Evolutionary conservation across 2,113 vertebrate species (phyloP).

Genomic region (Chiloscyllium plagiosum): DNA sequence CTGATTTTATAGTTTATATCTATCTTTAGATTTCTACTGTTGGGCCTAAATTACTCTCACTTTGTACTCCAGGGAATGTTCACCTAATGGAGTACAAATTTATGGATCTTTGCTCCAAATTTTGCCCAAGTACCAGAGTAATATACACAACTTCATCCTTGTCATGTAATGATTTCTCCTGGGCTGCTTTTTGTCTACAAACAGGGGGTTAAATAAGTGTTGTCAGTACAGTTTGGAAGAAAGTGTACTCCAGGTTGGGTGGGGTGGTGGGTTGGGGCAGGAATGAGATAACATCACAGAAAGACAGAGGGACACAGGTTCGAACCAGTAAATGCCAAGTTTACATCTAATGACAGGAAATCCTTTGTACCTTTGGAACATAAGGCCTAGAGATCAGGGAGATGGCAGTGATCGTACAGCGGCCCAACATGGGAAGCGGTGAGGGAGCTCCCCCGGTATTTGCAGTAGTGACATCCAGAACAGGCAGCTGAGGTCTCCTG

Average conservation of each 20-base stretch:
- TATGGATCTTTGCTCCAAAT: not conserved
- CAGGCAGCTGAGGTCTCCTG: no score
- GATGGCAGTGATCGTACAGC: no score
- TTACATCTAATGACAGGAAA: not conserved
- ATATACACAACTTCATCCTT: not conserved
- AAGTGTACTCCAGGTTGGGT: not conserved
- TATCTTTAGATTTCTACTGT: not conserved
- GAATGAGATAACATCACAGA: not conserved
- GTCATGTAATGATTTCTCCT: not conserved
- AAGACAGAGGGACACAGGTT: not conserved
- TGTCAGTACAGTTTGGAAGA: not conserved
- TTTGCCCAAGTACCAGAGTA: not conserved
- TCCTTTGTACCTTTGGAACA: not conserved
- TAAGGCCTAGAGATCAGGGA: no score
- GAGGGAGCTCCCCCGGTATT: no score
- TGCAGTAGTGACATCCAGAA: no score
- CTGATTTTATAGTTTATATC: not conserved
- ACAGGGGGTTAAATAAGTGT: not conserved
- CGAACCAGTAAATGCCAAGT: not conserved
- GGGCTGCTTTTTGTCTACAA: not conserved
- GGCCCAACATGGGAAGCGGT: no score
- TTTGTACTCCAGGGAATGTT: not conserved
- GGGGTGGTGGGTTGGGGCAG: not conserved
- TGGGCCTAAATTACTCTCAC: not conserved
- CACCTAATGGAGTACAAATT: not conserved